Conservation (phyloP, 2,797 vertebrate species). For the Acanthiza pusilla region DNA sequence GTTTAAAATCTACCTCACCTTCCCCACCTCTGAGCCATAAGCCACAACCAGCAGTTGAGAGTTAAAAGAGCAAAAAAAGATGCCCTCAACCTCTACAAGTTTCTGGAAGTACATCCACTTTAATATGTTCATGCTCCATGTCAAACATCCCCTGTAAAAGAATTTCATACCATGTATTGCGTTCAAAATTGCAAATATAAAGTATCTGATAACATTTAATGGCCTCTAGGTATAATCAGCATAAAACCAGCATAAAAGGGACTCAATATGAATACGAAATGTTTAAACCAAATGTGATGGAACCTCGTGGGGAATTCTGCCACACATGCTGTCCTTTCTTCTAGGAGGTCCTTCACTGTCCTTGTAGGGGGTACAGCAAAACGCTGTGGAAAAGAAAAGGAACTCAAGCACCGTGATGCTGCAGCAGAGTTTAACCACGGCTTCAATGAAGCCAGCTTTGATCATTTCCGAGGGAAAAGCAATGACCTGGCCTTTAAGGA, state of each 20-base stretch:
- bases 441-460: conserved; percentile 38
- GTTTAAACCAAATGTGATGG: conserved; percentile 16
- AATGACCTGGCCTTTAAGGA: neutral
- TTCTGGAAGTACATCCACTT: neutral
- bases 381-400: neutral
- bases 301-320: conserved; percentile 2
- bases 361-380: conserved; percentile 17
- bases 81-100: neutral
- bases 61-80: neutral
- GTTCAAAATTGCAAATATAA: conserved; percentile 28
- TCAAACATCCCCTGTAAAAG: conserved; percentile 1
- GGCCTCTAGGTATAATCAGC: conserved; percentile 61
- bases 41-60: neutral
- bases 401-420: neutral
- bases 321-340: conserved; percentile 37
- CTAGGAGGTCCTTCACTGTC: conserved; percentile 24
- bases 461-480: neutral
- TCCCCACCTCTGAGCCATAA: neutral
- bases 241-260: conserved; percentile 51
- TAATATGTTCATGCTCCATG: neutral
- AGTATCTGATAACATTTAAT: conserved; percentile 32
- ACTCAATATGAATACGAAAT: neutral
- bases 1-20: neutral
- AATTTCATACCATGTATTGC: neutral
- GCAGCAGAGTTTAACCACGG: neutral